phyloP scores from a whole-genome alignment of 2,888 invertebrate species.

The Phortica magna region DNA sequence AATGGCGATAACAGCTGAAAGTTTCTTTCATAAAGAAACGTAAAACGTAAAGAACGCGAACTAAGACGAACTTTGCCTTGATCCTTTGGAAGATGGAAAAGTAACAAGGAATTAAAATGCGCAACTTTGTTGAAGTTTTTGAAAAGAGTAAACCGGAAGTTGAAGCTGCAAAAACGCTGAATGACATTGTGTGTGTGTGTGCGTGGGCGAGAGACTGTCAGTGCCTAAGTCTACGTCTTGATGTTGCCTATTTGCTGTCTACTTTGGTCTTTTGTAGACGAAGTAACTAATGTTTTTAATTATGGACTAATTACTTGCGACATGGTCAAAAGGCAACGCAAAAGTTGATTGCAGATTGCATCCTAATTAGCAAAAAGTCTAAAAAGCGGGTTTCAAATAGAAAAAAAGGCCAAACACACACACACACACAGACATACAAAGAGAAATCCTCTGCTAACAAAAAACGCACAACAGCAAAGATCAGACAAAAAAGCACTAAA shows the following conservation, averaged over 20 bases:
- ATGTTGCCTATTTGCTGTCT: not conserved
- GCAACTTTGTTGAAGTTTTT: constrained; percentile 25
- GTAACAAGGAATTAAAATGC: not conserved
- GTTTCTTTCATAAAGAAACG: not conserved
- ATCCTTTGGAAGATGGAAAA: constrained; percentile 14
- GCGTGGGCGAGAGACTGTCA: not conserved
- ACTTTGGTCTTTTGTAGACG: constrained; percentile 14
- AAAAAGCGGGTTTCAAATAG: constrained; percentile 3
- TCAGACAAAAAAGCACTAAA: not conserved
- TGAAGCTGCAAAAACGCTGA: constrained; percentile 6
- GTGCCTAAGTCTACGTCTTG: not conserved
- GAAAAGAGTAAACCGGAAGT: not conserved
- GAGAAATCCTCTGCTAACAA: not conserved
- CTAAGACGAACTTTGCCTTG: constrained; percentile 19
- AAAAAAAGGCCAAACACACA: constrained; percentile 5
- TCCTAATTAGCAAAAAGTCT: constrained; percentile 22
- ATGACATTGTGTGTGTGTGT: constrained; percentile 15
- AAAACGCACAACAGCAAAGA: not conserved
- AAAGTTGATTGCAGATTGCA: constrained; percentile 32
- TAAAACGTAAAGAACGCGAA: not conserved
- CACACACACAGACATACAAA: not conserved
- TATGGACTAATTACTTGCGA: constrained; percentile 34
- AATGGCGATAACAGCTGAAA: constrained; percentile 7
- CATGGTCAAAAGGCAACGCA: constrained; percentile 32
- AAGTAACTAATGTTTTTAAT: constrained; percentile 33